These are phyloP conservation scores for Rhabdomys dilectus DNA, from an alignment of 2,113 vertebrate species.

Conservation along the genomic window DNA sequence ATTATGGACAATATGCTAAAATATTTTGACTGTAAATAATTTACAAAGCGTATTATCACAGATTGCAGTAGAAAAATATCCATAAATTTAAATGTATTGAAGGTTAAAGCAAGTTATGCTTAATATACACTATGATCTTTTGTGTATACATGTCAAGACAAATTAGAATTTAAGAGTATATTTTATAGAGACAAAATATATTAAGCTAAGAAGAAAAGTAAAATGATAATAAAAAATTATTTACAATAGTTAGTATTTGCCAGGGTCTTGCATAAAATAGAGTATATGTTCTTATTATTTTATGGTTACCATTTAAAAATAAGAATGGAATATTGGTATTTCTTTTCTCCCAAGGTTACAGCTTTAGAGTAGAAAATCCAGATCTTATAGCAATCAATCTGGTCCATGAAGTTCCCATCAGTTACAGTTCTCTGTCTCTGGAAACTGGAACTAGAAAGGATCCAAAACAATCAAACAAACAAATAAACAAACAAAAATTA, in stretches of 20 bases:
- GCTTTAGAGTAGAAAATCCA: neutral
- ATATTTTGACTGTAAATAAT: neutral
- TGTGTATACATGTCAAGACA: neutral
- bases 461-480: neutral
- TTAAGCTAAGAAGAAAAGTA: conserved; percentile 6
- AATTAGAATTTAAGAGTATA: neutral
- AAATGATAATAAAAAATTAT: neutral
- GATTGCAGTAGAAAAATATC: neutral
- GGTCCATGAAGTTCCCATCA: accelerated
- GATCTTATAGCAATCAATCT: neutral
- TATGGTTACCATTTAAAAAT: neutral
- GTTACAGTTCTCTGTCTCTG: neutral
- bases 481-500: neutral
- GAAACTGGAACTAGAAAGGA: neutral
- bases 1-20: neutral
- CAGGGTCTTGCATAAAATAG: neutral
- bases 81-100: neutral
- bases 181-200: neutral
- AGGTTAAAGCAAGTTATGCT: neutral
- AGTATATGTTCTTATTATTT: neutral
- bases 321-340: neutral
- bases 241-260: neutral
- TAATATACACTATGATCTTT: neutral
- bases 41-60: neutral
- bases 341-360: neutral